Evolutionary conservation across 2,888 invertebrate species (phyloP).

Genomic region (Melieria picta): DNA sequence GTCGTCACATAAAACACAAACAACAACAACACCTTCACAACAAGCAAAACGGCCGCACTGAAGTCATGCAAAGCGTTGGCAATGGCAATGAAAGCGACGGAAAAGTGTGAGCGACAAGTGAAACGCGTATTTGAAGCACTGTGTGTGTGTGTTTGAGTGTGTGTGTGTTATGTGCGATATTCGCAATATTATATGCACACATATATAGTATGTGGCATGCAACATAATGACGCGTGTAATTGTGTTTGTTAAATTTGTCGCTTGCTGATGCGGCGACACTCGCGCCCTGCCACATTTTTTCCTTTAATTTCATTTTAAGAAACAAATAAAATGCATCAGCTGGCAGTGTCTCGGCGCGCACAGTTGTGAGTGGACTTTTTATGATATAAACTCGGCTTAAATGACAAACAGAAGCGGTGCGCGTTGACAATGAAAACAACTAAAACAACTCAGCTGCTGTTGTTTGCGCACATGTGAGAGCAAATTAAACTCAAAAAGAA

Average conservation of each 20-base stretch:
- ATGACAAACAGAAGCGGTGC: too few relatives aligned
- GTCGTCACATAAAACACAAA: background rate
- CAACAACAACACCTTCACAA: background rate
- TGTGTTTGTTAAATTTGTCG: background rate
- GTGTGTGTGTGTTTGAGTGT: background rate
- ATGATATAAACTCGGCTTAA: too few relatives aligned
- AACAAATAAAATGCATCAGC: too few relatives aligned
- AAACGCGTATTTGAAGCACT: background rate
- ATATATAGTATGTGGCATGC: background rate
- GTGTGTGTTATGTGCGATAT: background rate
- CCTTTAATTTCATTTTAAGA: too few relatives aligned
- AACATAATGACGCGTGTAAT: conserved; percentile 1
- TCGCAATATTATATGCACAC: too few relatives aligned
- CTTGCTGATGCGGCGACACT: background rate
- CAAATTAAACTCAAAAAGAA: too few relatives aligned
- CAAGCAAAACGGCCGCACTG: background rate
- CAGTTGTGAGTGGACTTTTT: too few relatives aligned
- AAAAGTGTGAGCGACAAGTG: conserved; percentile 6
- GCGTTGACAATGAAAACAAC: too few relatives aligned
- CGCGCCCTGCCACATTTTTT: too few relatives aligned
- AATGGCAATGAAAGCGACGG: conserved; percentile 12
- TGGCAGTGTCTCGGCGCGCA: too few relatives aligned
- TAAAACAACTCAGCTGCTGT: too few relatives aligned
- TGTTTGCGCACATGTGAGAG: too few relatives aligned
- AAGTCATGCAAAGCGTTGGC: background rate